Percentiles rank a stretch among this genome's conserved stretches.
These are phyloP conservation scores for Miichthys miiuy DNA, from an alignment of 2,797 vertebrate species.

Conservation along the genomic window DNA sequence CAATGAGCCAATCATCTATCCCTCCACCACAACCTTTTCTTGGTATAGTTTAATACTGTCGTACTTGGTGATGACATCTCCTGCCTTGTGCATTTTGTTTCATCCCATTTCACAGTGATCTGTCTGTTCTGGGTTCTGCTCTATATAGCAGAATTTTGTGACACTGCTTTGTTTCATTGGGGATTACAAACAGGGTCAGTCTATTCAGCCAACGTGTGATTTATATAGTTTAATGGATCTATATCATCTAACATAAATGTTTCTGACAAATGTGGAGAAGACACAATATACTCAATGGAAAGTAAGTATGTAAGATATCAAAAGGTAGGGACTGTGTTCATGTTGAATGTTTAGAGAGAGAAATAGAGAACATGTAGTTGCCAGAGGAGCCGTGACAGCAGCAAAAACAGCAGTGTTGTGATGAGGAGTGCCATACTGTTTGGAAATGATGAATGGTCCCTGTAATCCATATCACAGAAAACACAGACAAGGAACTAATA, in stretches of 20 bases:
- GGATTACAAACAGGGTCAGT: background rate
- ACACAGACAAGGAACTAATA: slow-evolving; percentile 39
- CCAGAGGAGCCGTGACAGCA: background rate
- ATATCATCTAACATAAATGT: background rate
- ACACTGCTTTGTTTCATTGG: slow-evolving; percentile 7
- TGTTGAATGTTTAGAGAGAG: background rate
- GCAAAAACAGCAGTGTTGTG: slow-evolving; percentile 7
- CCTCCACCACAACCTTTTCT: background rate
- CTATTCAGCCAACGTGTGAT: background rate
- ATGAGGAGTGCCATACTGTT: background rate
- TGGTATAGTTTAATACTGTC: background rate
- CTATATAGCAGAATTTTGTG: slow-evolving; percentile 4
- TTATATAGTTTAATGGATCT: background rate
- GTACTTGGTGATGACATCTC: background rate
- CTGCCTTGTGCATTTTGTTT: background rate
- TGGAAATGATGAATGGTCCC: slow-evolving; percentile 31
- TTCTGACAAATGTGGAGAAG: background rate
- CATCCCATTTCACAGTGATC: background rate
- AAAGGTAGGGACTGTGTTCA: background rate
- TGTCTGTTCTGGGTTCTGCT: slow-evolving; percentile 28
- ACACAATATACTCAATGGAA: background rate
- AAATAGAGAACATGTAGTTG: background rate
- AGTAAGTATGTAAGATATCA: background rate
- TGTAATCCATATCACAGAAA: slow-evolving; percentile 41
- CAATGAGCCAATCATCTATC: background rate